phyloP scores from a whole-genome alignment of 2,113 vertebrate genomes.

The Axis porcinus region DNA sequence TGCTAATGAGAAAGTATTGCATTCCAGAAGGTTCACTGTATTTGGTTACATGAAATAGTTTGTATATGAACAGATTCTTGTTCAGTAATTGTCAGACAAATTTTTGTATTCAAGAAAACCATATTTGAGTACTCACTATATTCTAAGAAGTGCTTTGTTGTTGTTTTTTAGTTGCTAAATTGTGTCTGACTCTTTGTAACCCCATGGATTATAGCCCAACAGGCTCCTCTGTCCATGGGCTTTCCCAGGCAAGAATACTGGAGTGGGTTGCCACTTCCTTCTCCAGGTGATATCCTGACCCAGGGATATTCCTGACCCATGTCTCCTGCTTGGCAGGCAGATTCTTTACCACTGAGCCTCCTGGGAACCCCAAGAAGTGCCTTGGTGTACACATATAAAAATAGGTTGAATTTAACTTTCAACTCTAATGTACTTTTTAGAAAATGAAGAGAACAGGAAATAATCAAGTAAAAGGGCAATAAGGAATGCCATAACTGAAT shows the following conservation, averaged over 20 bases:
- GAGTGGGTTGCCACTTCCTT: neutral
- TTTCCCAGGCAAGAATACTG: neutral
- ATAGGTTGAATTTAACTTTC: neutral
- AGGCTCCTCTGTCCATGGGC: neutral
- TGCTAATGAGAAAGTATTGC: neutral
- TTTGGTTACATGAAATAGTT: neutral
- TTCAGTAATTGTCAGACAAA: neutral
- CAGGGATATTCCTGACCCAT: neutral
- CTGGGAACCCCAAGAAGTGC: neutral
- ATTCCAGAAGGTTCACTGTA: neutral
- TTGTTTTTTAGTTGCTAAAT: neutral
- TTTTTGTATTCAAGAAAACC: neutral
- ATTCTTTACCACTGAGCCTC: neutral
- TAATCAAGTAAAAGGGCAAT: neutral
- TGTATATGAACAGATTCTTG: neutral
- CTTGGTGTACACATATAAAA: neutral
- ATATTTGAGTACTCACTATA: neutral
- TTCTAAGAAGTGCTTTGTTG: neutral
- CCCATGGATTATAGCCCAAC: neutral
- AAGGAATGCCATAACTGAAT: neutral
- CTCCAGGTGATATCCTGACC: neutral
- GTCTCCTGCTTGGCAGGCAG: neutral
- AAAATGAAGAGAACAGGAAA: neutral
- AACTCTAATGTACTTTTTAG: neutral
- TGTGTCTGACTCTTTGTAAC: neutral